These are phyloP conservation scores for Alethe castanea DNA, from an alignment of 2,113 vertebrate genomes.

Conservation along the genomic window DNA sequence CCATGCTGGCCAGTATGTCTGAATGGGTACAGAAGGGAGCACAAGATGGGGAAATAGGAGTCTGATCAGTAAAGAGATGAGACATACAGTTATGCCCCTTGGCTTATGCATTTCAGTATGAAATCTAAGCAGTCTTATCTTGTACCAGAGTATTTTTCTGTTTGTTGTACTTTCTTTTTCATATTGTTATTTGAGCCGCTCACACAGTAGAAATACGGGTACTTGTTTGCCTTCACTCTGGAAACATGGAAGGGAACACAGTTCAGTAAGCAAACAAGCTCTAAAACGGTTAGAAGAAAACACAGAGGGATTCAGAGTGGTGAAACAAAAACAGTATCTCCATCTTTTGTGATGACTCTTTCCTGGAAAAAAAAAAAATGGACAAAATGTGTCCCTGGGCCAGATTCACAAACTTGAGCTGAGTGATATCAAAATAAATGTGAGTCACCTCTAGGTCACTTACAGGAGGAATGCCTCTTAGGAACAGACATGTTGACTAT, in stretches of 20 bases:
- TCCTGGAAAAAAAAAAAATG: background rate
- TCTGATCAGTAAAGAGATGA: background rate
- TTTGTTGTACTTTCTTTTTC: background rate
- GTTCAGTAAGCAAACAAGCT: conserved; percentile 36
- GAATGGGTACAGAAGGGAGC: background rate
- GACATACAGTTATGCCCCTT: background rate
- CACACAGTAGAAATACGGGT: background rate
- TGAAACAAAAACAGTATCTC: background rate
- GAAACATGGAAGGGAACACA: conserved; percentile 13
- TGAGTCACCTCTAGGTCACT: background rate
- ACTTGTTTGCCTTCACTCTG: conserved; percentile 8
- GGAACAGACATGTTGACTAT: background rate
- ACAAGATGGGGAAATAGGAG: background rate
- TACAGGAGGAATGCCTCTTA: background rate
- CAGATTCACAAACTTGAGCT: background rate
- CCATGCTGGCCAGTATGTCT: background rate
- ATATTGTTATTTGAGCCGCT: background rate
- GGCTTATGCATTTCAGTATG: background rate
- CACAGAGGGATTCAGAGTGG: conserved; percentile 18
- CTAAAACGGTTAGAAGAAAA: conserved; percentile 52
- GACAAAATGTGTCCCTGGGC: background rate
- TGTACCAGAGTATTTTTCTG: background rate
- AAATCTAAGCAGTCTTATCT: background rate
- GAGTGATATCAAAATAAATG: background rate
- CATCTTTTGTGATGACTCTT: background rate